Evolutionary conservation across 1,140 invertebrate species (phyloP), one percentile per base, ranked within the genome.

Genomic region (Aphelenchoides fujianensis): DNA sequence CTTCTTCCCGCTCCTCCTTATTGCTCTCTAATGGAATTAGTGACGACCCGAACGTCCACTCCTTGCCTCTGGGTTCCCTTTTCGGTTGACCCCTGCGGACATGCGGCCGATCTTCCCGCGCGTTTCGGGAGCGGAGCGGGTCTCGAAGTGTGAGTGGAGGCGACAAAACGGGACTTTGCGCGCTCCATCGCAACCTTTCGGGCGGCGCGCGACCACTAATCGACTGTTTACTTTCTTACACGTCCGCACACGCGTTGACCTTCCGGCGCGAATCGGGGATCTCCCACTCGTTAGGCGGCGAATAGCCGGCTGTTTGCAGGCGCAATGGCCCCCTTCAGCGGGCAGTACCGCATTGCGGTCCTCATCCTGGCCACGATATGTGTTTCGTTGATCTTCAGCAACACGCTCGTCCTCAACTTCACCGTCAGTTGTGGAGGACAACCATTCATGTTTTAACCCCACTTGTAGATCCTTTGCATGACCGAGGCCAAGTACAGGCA

Each of bases 381-480:
- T 37, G 52, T 79, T 27, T 79, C 77, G 9, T 62, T 81, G 55
- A 78, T 79, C 62, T 57, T 81, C 1, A 75, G 71, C 72, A 79
- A 79, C 62, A 75, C 79, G 36, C 59, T 79, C 28, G 69, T 70
- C 3, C 53, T 79, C 28, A 80, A 77, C 41, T 79, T 81, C 67
- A 75, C 69, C 3, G 52, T 72, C 7, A 53, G 16, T 48, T 48
- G 12, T 48, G 23, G 41, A 48, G 12, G 12, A 23, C 12, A 48
- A 48, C 12, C 41, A 48, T 48, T 48, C n/a, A n/a, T n/a, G n/a
- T n/a, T n/a, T n/a, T n/a, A n/a, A n/a, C n/a, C n/a, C n/a, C n/a
- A n/a, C 12, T 48, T 23, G 12, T 48, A 48, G 41, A 76, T 76
- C 35, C 23, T 78, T 28, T 79, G 77, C 31, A 79, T 79, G 79